These are phyloP conservation scores for Cavia aperea DNA, from an alignment of 2,113 vertebrate species.

Conservation along the genomic window DNA sequence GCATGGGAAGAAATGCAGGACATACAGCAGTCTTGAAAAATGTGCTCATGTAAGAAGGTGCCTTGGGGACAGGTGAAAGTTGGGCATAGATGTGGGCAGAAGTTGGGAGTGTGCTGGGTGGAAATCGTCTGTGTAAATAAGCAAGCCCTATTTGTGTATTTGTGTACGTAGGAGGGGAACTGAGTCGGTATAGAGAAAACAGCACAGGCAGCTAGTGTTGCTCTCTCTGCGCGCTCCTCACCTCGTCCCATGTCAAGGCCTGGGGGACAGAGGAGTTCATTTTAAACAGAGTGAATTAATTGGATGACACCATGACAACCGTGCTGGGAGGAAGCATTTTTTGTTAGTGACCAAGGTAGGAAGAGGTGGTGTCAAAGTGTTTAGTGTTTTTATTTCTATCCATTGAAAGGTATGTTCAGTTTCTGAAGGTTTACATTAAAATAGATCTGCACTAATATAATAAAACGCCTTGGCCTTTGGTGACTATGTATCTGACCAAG, in stretches of 20 bases:
- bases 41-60: background rate
- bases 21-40: background rate
- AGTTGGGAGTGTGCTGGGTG: background rate
- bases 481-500: background rate
- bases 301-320: background rate
- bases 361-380: background rate
- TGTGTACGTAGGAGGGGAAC: background rate
- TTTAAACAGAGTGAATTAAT: background rate
- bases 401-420: background rate
- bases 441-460: background rate
- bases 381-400: background rate
- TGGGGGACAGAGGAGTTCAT: background rate
- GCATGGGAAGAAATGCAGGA: background rate
- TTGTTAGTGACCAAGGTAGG: background rate
- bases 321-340: background rate
- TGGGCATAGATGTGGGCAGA: background rate
- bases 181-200: background rate
- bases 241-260: background rate
- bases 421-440: background rate
- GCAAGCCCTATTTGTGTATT: background rate
- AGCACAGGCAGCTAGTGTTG: background rate
- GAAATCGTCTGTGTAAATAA: background rate
- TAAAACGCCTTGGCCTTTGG: background rate
- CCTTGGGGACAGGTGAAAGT: background rate
- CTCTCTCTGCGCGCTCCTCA: background rate